These are phyloP conservation scores for Latrodectus geometricus DNA, from an alignment of 1,140 invertebrate genomes.

Conservation along the genomic window DNA sequence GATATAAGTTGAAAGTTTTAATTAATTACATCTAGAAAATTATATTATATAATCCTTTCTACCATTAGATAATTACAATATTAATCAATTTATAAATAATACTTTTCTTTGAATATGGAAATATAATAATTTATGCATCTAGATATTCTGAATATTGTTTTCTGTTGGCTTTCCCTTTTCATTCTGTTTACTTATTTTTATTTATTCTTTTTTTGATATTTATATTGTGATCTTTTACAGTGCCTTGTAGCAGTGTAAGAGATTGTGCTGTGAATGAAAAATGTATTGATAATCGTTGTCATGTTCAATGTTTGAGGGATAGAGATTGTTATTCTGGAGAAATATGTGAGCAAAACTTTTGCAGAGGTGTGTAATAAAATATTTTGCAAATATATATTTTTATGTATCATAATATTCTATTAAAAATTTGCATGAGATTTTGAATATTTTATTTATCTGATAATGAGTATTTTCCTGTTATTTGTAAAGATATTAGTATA, in stretches of 20 bases:
- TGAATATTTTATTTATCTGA: too few relatives aligned
- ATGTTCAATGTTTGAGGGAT: slow-evolving; percentile 69
- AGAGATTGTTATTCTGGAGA: slow-evolving; percentile 79
- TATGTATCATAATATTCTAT: background rate
- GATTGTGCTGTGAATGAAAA: slow-evolving; percentile 67
- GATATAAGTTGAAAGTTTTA: too few relatives aligned
- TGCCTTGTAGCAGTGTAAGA: slow-evolving; percentile 66
- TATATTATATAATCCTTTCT: too few relatives aligned
- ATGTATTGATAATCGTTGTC: slow-evolving; percentile 63
- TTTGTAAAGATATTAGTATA: background rate
- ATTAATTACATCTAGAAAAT: too few relatives aligned
- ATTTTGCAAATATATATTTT: background rate
- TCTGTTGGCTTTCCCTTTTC: too few relatives aligned
- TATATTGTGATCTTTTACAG: slow-evolving; percentile 36
- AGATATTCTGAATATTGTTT: too few relatives aligned
- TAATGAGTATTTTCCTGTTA: background rate
- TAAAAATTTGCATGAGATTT: too few relatives aligned
- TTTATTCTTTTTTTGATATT: too few relatives aligned
- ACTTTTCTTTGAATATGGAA: too few relatives aligned
- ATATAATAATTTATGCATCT: too few relatives aligned
- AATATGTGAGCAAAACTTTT: slow-evolving; percentile 73
- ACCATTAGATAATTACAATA: too few relatives aligned
- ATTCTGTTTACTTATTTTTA: slow-evolving; percentile 32
- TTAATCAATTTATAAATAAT: too few relatives aligned
- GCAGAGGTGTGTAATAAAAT: slow-evolving; percentile 51